Evolutionary conservation across 2,888 invertebrate genomes (phyloP).

Genomic region (Pteria penguin): DNA sequence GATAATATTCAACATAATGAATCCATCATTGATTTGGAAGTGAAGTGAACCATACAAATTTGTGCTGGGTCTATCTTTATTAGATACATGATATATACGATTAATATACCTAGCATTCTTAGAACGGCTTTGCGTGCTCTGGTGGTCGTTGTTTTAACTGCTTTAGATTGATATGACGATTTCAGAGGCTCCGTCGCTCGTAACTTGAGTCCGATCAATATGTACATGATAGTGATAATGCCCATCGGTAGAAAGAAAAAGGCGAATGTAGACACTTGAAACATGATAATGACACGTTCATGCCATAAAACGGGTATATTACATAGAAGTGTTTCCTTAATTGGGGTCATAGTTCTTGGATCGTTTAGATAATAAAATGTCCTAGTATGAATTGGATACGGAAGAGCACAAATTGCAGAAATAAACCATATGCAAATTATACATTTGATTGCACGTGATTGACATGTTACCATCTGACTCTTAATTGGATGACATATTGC

Average conservation of each 20-base stretch:
- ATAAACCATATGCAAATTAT: slow-evolving; percentile 85
- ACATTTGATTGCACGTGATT: slow-evolving; percentile 85
- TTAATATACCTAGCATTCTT: slow-evolving; percentile 76
- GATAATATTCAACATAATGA: too few relatives aligned
- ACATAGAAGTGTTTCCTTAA: slow-evolving; percentile 70
- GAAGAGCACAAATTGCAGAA: slow-evolving; percentile 86
- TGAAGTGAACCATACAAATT: too few relatives aligned
- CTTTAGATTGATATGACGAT: slow-evolving; percentile 14
- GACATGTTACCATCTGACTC: slow-evolving; percentile 90
- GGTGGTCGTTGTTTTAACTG: slow-evolving; percentile 51
- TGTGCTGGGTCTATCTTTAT: too few relatives aligned
- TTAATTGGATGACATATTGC: slow-evolving; percentile 95
- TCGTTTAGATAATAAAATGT: slow-evolving; percentile 66
- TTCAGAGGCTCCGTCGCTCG: slow-evolving; percentile 50
- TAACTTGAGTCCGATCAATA: slow-evolving; percentile 74
- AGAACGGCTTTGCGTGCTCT: slow-evolving; percentile 68
- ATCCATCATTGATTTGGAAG: too few relatives aligned
- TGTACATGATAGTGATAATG: slow-evolving; percentile 88
- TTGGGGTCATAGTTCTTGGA: slow-evolving; percentile 55
- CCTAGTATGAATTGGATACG: slow-evolving; percentile 75
- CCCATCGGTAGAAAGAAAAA: slow-evolving; percentile 90
- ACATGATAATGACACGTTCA: slow-evolving; percentile 80
- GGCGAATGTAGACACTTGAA: slow-evolving; percentile 89
- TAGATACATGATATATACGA: too few relatives aligned
- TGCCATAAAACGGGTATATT: slow-evolving; percentile 70